phyloP scores from a whole-genome alignment of 2,797 vertebrate genomes.

The Coluber constrictor region DNA sequence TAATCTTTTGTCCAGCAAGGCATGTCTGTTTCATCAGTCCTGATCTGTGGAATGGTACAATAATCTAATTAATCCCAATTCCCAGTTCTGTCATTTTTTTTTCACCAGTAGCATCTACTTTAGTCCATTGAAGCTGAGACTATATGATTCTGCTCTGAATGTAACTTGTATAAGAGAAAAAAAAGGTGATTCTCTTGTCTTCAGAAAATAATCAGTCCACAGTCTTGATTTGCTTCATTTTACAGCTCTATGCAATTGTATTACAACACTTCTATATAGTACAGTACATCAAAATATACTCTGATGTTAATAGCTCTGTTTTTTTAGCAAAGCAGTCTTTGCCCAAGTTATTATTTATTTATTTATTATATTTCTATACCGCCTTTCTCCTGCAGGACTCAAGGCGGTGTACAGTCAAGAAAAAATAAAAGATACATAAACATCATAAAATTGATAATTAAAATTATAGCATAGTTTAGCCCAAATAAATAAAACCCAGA shows the following conservation, averaged over 20 bases:
- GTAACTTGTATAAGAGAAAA: not conserved
- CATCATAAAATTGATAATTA: too few relatives aligned
- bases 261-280: not conserved
- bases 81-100: not conserved
- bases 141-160: not conserved
- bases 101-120: not conserved
- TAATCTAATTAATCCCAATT: not conserved
- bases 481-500: too few relatives aligned
- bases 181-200: not conserved
- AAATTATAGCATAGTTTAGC: too few relatives aligned
- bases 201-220: not conserved
- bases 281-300: not conserved
- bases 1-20: not conserved
- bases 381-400: too few relatives aligned
- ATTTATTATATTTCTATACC: too few relatives aligned
- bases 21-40: not conserved
- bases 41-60: not conserved
- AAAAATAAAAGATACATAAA: too few relatives aligned
- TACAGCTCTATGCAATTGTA: not conserved
- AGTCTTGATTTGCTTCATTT: not conserved
- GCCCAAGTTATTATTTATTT: not conserved
- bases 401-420: too few relatives aligned
- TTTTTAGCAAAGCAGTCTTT: slow-evolving; percentile 4
- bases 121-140: not conserved
- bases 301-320: not conserved